Conservation (phyloP, 1,140 invertebrate species). For the Dreissena rostriformis region DNA sequence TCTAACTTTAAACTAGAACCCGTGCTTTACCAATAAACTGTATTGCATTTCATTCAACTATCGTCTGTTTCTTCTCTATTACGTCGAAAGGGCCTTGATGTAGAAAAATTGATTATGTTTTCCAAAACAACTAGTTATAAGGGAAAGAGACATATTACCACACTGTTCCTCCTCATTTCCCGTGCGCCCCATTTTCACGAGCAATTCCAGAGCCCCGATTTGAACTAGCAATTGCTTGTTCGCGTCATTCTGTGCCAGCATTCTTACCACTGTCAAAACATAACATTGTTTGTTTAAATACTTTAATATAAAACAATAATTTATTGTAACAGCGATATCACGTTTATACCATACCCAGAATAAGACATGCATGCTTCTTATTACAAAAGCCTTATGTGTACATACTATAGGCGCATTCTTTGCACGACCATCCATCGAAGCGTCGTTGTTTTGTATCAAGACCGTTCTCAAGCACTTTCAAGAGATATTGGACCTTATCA, state of each 20-base stretch:
- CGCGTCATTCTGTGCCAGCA: slow-evolving; percentile 67
- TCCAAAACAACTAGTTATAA: neutral
- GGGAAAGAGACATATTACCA: slow-evolving; percentile 40
- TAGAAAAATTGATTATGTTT: neutral
- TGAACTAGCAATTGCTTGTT: slow-evolving; percentile 67
- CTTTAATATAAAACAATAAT: too few species aligned
- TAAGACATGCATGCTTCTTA: too few species aligned
- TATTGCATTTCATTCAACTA: neutral
- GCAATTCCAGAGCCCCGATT: slow-evolving; percentile 62
- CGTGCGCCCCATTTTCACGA: slow-evolving; percentile 50
- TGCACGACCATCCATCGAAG: too few species aligned
- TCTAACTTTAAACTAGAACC: neutral
- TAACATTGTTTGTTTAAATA: too few species aligned
- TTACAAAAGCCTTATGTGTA: too few species aligned
- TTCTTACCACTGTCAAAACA: slow-evolving; percentile 58
- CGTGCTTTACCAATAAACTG: neutral
- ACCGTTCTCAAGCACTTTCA: too few species aligned
- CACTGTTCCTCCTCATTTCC: slow-evolving; percentile 53
- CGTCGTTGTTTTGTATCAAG: too few species aligned
- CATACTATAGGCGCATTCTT: too few species aligned
- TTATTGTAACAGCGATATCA: too few species aligned
- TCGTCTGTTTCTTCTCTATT: neutral
- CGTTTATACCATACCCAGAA: too few species aligned
- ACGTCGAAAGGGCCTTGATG: neutral
- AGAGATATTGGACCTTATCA: too few species aligned